These are phyloP conservation scores for Epistrophe grossulariae DNA, from an alignment of 2,888 invertebrate species.

Conservation along the genomic window DNA sequence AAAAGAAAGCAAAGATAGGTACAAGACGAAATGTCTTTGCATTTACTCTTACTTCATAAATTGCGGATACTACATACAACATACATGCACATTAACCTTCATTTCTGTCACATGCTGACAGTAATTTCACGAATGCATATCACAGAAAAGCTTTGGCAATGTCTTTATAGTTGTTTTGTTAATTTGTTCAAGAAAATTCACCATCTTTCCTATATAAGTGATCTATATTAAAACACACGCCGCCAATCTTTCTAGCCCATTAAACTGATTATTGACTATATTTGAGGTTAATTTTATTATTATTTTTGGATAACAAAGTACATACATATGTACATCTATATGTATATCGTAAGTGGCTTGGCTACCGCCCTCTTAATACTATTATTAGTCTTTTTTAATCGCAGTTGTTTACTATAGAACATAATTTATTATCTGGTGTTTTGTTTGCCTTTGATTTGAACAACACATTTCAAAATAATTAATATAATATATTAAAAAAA, in stretches of 20 bases:
- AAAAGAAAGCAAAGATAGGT: slow-evolving; percentile 13
- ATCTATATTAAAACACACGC: not conserved
- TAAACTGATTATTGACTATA: not conserved
- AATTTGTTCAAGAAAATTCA: not conserved
- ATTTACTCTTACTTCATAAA: slow-evolving; percentile 26
- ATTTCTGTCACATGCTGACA: slow-evolving; percentile 40
- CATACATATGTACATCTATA: too few relatives aligned
- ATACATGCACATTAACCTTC: slow-evolving; percentile 48
- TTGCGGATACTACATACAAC: slow-evolving; percentile 10
- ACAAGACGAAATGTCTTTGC: not conserved
- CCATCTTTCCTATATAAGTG: not conserved
- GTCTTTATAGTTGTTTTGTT: slow-evolving; percentile 3
- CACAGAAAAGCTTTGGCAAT: slow-evolving; percentile 20
- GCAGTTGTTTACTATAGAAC: slow-evolving; percentile 31
- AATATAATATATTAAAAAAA: slow-evolving; percentile 4
- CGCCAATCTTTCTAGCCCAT: not conserved
- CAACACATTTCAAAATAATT: slow-evolving; percentile 60
- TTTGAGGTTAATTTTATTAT: slow-evolving; percentile 4
- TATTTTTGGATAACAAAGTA: slow-evolving; percentile 33
- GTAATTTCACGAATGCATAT: slow-evolving; percentile 10
- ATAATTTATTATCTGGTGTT: slow-evolving; percentile 38
- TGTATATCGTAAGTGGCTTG: slow-evolving; percentile 20
- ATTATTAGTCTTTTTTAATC: slow-evolving; percentile 50
- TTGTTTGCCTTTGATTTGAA: slow-evolving; percentile 47
- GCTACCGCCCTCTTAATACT: slow-evolving; percentile 46